phyloP scores from a whole-genome alignment of 1,140 invertebrate genomes.

The Metopolophium dirhodum region DNA sequence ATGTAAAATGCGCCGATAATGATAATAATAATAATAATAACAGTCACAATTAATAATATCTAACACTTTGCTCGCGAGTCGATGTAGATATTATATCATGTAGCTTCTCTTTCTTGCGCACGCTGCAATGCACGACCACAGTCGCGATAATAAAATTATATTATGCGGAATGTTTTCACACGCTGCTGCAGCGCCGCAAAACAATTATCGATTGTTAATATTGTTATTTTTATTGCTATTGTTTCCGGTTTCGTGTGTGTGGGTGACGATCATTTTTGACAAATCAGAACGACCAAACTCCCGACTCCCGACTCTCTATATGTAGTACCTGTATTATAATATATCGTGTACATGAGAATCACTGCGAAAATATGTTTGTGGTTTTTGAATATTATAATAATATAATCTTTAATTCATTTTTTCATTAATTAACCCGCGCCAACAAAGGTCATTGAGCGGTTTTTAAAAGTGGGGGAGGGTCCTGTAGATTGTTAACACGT shows the following conservation, averaged over 20 bases:
- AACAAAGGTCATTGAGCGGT: too few relatives aligned
- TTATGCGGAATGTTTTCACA: background rate
- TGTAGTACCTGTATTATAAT: too few relatives aligned
- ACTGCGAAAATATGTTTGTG: too few relatives aligned
- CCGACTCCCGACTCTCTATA: too few relatives aligned
- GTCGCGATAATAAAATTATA: background rate
- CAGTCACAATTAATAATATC: constrained; percentile 16
- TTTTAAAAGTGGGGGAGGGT: too few relatives aligned
- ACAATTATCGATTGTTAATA: background rate
- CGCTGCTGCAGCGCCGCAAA: background rate
- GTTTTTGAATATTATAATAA: too few relatives aligned
- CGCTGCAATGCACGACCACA: background rate
- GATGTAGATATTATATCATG: background rate
- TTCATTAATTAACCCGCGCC: too few relatives aligned
- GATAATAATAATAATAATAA: constrained; percentile 6
- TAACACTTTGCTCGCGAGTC: background rate
- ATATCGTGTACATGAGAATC: too few relatives aligned
- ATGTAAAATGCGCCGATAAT: background rate
- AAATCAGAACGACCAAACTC: background rate
- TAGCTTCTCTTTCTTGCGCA: background rate
- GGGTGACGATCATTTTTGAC: background rate
- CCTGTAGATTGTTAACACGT: too few relatives aligned
- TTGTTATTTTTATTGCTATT: background rate
- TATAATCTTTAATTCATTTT: too few relatives aligned
- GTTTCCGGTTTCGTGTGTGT: background rate